Conservation (phyloP, 2,888 invertebrate genomes). For the Crematogaster levior region DNA sequence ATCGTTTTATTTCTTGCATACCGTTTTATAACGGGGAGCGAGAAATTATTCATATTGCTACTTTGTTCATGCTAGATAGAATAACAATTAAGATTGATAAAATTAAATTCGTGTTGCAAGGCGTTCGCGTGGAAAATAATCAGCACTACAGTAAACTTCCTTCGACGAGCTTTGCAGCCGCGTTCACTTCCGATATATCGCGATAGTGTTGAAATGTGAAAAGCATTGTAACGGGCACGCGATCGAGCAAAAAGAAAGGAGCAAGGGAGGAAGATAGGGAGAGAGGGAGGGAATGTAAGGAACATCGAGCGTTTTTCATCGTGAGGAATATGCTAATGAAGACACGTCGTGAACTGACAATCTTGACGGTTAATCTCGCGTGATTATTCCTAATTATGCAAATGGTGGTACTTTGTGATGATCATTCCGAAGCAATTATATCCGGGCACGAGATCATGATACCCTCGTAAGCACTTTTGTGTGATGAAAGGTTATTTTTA, state of each 20-base stretch:
- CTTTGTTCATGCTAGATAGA: background rate
- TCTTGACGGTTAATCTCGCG: conserved; percentile 70
- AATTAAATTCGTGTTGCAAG: conserved; percentile 4
- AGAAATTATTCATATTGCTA: background rate
- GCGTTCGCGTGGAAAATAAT: conserved; percentile 35
- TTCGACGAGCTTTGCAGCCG: conserved; percentile 16
- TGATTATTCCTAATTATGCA: conserved; percentile 74
- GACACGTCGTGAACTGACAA: conserved; percentile 66
- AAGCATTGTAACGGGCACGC: conserved; percentile 31
- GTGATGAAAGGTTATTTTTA: conserved; percentile 66
- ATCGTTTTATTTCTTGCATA: background rate
- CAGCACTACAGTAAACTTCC: background rate
- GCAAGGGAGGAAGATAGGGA: background rate
- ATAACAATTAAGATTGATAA: background rate
- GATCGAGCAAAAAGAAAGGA: conserved; percentile 4
- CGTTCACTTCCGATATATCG: conserved; percentile 14
- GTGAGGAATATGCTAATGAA: conserved; percentile 69
- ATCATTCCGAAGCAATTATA: conserved; percentile 61
- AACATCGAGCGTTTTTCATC: conserved; percentile 23
- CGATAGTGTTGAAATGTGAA: conserved; percentile 18
- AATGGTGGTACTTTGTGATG: conserved; percentile 66
- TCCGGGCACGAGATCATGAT: conserved; percentile 64
- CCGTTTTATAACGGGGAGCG: background rate
- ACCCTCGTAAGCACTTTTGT: conserved; percentile 52
- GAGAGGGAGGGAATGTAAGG: background rate